Base-by-base conservation (phyloP, 2,113 vertebrate species). In the Eulemur rufifrons region DNA sequence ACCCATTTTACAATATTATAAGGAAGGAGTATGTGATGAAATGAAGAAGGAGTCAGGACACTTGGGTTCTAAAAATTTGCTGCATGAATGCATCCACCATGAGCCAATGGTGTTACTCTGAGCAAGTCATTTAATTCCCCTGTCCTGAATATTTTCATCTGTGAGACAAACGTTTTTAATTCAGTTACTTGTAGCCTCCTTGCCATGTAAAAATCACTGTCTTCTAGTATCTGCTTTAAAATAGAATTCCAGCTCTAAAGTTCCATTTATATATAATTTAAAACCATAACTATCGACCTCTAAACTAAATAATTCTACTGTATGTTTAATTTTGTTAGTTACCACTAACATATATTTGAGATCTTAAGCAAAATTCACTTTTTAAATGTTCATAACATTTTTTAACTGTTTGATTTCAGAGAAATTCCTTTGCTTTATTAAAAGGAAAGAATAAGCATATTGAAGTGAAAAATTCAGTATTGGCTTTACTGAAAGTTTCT, bases 401-500 rank as follows among this genome's bases (percentile, higher is more conserved):
- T 86, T 34, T 32, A 91, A 87, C 29, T 92, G 42, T 88, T 95
- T 94, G 50, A 90, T 89, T 97, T 95, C 42, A 45, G 59, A 50
- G 23, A 56, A 56, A 86, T 91, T 80, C 45, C 11, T 95, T 96
- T 96, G 73, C 39, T 94, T 95, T 83, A 89, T 90, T 88, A 83
- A 88, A 94, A 91, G 59, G 50, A 74, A 92, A 71, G 42, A 74
- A 96, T 64, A 59, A 73, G 23, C 12, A 91, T 94, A 86, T 54
- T n/a, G 52, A 90, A 95, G 56, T 91, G 78, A 93, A 86, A 59
- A 91, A 86, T 63, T 94, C 73, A 78, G 69, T 64, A 61, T 47
- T 88, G 77, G 66, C 47, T 95, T 93, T 66, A 74, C 52, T 85
- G 89, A 68, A 80, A 89, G 45, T 93, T 95, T 97, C 96, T 97